Base-by-base conservation (phyloP, 1,140 invertebrate species). In the honey bee (Apis mellifera) region DNA sequence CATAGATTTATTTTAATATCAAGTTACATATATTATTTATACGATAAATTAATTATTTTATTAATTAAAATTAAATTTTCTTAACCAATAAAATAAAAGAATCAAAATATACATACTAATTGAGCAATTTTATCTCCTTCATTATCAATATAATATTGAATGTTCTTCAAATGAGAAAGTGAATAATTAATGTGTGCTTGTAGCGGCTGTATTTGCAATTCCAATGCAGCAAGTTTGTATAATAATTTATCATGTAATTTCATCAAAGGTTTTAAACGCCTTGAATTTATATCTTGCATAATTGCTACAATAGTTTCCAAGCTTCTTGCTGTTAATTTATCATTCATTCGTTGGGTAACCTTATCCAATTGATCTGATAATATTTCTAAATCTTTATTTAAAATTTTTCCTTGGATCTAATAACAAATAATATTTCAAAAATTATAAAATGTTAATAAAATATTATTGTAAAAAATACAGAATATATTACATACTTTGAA, bases 341-440 rank as follows among this genome's bases (percentile, higher is more conserved):
- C 96, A 4, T 90, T 95, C 87, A 97, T 94, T 93, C 97, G 96
- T 54, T 96, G 95, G 4, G 96, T 96, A 52, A 97, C 95, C 83
- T 96, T 96, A 81, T 97, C 95, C 78, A 97, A 92, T 91, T 97
- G 97, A 90, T 97, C 96, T 21, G 96, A 95, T 72, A 97, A 95
- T 2, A 96, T 96, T 64, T 95, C 95, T 64, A 97, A 91, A 91
- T 97, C 97, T 90, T 96, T 96, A 66, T 95, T 95, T 12, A 96
- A 95, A 64, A 97, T 95, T n/a, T 96, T 95, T n/a, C 95, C 95
- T 85, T 94, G 93, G 60, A 95, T 92, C 94, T 95, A 69, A 8
- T 13, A 62, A 57, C 54, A 79, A 70, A 73, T 52, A 69, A 60
- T 3, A 26, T 32, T 70, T 52, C 1, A 17, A 17, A 26, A 26